A percentile compares a stretch with the other conserved stretches of the same genome.
phyloP scores from a whole-genome alignment of 92 coral and sea anemone genomes.

The Porites cylindrica region DNA sequence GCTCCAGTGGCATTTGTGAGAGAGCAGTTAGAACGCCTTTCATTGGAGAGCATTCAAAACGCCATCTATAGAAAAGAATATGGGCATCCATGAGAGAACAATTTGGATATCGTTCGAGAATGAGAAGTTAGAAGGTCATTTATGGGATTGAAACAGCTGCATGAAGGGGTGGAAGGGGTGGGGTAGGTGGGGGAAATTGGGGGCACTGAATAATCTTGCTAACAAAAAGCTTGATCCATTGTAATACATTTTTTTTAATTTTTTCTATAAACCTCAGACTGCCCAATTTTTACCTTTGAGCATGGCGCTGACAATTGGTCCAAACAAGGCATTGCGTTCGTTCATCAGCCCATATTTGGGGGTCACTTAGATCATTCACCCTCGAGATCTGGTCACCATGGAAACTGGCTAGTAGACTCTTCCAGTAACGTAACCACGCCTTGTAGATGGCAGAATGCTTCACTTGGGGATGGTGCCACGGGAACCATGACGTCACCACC shows the following conservation, averaged over 20 bases:
- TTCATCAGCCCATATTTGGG: conserved; percentile 62
- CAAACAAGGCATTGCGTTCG: conserved; percentile 65
- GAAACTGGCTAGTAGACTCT: conserved; percentile 65
- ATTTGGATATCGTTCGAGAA: not conserved
- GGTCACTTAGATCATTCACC: not conserved
- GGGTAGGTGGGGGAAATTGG: not conserved
- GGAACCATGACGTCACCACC: conserved; percentile 76
- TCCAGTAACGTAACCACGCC: conserved; percentile 66
- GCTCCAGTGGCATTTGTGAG: not conserved
- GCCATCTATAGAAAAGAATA: not conserved
- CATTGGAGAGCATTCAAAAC: not conserved
- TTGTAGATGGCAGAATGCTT: conserved; percentile 44
- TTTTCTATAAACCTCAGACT: conserved; percentile 37
- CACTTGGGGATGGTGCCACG: conserved; percentile 36
- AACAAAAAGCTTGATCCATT: no score
- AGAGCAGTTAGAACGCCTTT: not conserved
- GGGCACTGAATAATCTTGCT: no score
- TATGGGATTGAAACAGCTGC: not conserved
- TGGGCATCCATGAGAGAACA: not conserved
- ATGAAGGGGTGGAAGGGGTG: not conserved
- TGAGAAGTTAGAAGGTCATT: not conserved
- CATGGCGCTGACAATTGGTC: conserved; percentile 63
- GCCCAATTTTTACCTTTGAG: conserved; percentile 70
- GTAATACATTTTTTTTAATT: not conserved
- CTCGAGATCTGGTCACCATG: conserved; percentile 51